Evolutionary conservation across 1,140 invertebrate species (phyloP), one percentile per base, ranked within the genome.

Genomic region (Pogonus chalceus): DNA sequence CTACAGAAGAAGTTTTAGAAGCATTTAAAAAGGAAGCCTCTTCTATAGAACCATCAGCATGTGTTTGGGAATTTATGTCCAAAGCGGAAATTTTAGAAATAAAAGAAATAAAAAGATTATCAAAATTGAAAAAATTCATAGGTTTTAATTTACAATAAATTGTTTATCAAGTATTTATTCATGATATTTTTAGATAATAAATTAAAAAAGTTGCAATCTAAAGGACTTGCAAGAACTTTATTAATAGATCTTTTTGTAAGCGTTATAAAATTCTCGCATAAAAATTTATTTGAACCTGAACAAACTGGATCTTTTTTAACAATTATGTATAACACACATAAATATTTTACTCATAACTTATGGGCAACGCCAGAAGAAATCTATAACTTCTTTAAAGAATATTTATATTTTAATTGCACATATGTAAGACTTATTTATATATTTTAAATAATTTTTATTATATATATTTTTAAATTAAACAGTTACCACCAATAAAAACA

Each of bases 331-430:
- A 52, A 61, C 43, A 63, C 64, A 0, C 65, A 68, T 26, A 31
- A 56, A 35, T 67, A 58, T 53, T 66, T 68, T 37, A 62, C 57
- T n/a, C 60, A 55, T 56, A 51, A 47, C 23, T 43, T 62, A 12
- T 47, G 62, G 20, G 53, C 57, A 10, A 53, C 60, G 26, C 55
- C 67, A 21, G 65, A 66, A 56, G 63, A 68, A 56, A 43, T 64
- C 1, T 69, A 62, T 47, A 50, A 54, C 2, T 68, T 59, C 54
- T 69, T 69, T 52, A 67, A 66, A 54, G 61, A 67, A 54, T 50
- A 63, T 12, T 43, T 65, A 51, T 37, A 64, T 37, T 61, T 56
- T 52, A 62, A 68, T 50, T 60, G 56, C 37, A 23, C 67, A 23
- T 56, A 58, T 1, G 67, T 68, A 63, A 60, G 18, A 26, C 49